Percentiles rank a stretch among this genome's conserved stretches.
Conservation (phyloP, 1,140 invertebrate species). For the Holcopasites calliopsidis region DNA sequence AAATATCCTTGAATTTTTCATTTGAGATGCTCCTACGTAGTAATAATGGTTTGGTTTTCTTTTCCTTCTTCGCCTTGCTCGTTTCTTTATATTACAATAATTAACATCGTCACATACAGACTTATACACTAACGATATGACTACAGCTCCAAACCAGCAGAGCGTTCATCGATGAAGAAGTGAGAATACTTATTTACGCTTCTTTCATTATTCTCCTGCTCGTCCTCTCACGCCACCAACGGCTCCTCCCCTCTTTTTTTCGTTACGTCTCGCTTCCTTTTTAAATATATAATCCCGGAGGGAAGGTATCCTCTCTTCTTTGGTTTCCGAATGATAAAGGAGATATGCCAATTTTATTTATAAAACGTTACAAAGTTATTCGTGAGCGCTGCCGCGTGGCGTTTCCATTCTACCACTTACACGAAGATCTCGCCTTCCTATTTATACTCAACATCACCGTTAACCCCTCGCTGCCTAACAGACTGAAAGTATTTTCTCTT, state of each 20-base stretch:
- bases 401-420: conserved; percentile 18
- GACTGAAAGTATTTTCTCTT: background rate
- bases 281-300: background rate
- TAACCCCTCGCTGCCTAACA: background rate
- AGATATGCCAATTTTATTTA: conserved; percentile 78
- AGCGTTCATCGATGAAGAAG: conserved; percentile 75
- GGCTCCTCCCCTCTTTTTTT: conserved; percentile 10
- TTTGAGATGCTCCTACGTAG: conserved; percentile 74
- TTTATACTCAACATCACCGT: background rate
- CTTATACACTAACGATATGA: conserved; percentile 79
- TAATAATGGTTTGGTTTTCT: conserved; percentile 59
- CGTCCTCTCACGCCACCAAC: background rate
- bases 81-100: conserved; percentile 76
- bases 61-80: conserved; percentile 17
- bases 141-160: conserved; percentile 78
- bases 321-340: conserved; percentile 56
- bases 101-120: conserved; percentile 78
- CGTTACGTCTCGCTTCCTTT: background rate
- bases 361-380: conserved; percentile 72
- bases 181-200: conserved; percentile 71
- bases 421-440: conserved; percentile 14
- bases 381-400: conserved; percentile 48
- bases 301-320: conserved; percentile 31
- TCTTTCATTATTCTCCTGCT: conserved; percentile 46
- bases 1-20: conserved; percentile 25